These are phyloP conservation scores for Crenuchus spilurus DNA, from an alignment of 2,797 vertebrate genomes.

Conservation along the genomic window DNA sequence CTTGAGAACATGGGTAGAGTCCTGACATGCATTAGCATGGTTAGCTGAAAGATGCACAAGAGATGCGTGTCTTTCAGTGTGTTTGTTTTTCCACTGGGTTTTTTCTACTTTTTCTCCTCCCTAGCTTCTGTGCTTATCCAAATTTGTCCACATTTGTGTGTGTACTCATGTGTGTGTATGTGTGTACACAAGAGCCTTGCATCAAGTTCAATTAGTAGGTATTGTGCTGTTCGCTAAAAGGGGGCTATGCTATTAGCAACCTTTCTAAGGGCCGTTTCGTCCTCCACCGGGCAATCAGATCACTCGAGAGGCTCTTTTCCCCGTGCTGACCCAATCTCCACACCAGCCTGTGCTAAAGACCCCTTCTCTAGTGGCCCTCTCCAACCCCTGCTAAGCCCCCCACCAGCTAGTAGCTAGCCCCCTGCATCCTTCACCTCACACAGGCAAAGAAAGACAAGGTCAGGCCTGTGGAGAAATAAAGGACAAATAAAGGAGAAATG, in stretches of 20 bases:
- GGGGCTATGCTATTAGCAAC: constrained; percentile 76
- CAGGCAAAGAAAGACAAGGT: constrained; percentile 73
- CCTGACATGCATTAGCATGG: no score
- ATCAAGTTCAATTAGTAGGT: constrained; percentile 60
- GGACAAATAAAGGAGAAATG: constrained; percentile 75
- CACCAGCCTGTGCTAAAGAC: constrained; percentile 50
- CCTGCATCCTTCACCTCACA: constrained; percentile 72
- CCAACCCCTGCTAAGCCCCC: constrained; percentile 45
- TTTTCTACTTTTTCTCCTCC: constrained; percentile 1
- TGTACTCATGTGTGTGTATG: constrained; percentile 40
- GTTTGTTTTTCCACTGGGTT: constrained; percentile 19
- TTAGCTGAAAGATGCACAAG: constrained; percentile 6
- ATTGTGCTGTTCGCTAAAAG: constrained; percentile 65
- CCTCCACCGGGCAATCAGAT: constrained; percentile 75
- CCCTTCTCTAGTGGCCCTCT: constrained; percentile 56
- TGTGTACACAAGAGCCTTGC: constrained; percentile 59
- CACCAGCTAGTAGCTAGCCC: constrained; percentile 53
- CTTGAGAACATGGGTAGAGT: no score
- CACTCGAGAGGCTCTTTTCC: constrained; percentile 76
- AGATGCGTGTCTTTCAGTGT: not conserved
- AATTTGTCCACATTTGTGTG: constrained; percentile 46
- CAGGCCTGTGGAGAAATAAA: constrained; percentile 75
- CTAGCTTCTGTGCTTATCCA: constrained; percentile 30
- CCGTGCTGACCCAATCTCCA: constrained; percentile 69
- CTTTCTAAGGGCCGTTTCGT: constrained; percentile 67